Base-by-base conservation (phyloP, 2,888 invertebrate genomes). In the Tanypteryx hageni region DNA sequence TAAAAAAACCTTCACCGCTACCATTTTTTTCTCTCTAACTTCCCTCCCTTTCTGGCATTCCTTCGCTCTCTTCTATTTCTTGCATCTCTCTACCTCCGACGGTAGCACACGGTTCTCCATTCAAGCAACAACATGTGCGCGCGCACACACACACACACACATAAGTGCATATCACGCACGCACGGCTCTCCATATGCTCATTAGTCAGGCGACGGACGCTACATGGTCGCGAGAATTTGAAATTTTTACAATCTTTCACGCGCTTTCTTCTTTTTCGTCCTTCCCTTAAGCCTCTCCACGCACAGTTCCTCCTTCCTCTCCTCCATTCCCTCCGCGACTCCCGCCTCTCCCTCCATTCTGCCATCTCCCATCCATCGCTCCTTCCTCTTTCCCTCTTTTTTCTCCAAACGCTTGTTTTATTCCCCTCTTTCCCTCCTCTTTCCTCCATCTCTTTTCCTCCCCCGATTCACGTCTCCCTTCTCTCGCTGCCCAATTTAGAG, bases 141-240 rank as follows among this genome's bases (percentile, higher is more conserved):
- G 89, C 64, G 16, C 16, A 10, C 89, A 76, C 27, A 64, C 44
- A 44, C 44, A 64, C 61, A 61, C 27, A 86, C 89, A 22, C 89
- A 64, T 8, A 61, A 44, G 18, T n/a, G 86, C n/a, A 57, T 57
- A 56, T 56, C 56, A 57, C 22, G 16, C 31, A 22, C 44, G n/a
- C 89, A 64, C 31, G 44, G 44, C 89, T 44, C 89, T 89, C 64
- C 89, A 89, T 64, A 68, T 89, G 89, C 89, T 89, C 89, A 89
- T 89, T 89, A 89, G 89, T 89, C 89, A 31, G 64, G 44, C 89
- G 89, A 68, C 89, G 68, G 89, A 89, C 64, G 89, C 31, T 16
- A 89, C 89, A 44, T 44, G 68, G 18, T 27, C 61, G 61, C 27
- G 59, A n/a, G 10, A 2, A 44, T 61, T 18, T n/a, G 22, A 58